These are phyloP conservation scores for Hydractinia echinata DNA, from an alignment of 30 jellyfish, hydroid and myxozoan species.

Conservation along the genomic window DNA sequence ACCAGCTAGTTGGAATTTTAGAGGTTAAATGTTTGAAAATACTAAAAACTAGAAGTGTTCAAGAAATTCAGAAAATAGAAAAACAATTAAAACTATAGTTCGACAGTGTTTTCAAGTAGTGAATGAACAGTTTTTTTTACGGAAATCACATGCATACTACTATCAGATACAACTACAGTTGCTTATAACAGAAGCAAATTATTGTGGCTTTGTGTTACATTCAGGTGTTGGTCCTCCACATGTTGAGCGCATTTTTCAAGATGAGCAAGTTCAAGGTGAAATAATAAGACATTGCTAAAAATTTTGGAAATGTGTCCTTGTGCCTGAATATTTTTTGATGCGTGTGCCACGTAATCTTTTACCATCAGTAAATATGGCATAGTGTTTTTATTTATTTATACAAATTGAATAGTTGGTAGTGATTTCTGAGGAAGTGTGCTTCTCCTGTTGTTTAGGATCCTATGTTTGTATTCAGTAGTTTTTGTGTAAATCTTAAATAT, in stretches of 20 bases:
- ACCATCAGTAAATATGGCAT: constrained; percentile 4
- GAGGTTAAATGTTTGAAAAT: constrained; percentile 55
- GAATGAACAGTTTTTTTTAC: constrained; percentile 37
- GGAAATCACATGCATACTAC: constrained; percentile 42
- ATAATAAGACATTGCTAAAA: constrained; percentile 16
- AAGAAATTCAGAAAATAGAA: constrained; percentile 6
- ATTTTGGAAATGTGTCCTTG: constrained; percentile 57
- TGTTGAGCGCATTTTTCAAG: constrained; percentile 50
- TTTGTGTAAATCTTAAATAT: too few species aligned
- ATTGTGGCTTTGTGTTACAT: constrained; percentile 64
- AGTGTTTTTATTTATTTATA: not conserved
- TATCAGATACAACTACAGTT: constrained; percentile 64
- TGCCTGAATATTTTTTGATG: constrained; percentile 60
- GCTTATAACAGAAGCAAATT: constrained; percentile 44
- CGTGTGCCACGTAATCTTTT: constrained; percentile 58
- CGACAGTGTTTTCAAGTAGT: constrained; percentile 56
- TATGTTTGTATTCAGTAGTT: too few species aligned
- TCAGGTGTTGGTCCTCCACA: constrained; percentile 59
- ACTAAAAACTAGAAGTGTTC: constrained; percentile 20
- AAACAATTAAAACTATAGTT: not conserved
- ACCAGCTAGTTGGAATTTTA: constrained; percentile 29
- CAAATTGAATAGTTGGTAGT: too few species aligned
- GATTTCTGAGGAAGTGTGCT: too few species aligned
- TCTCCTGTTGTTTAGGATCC: too few species aligned
- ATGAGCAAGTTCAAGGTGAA: constrained; percentile 27